These are phyloP conservation scores for Albula glossodonta DNA, from an alignment of 2,113 vertebrate species.

Conservation along the genomic window DNA sequence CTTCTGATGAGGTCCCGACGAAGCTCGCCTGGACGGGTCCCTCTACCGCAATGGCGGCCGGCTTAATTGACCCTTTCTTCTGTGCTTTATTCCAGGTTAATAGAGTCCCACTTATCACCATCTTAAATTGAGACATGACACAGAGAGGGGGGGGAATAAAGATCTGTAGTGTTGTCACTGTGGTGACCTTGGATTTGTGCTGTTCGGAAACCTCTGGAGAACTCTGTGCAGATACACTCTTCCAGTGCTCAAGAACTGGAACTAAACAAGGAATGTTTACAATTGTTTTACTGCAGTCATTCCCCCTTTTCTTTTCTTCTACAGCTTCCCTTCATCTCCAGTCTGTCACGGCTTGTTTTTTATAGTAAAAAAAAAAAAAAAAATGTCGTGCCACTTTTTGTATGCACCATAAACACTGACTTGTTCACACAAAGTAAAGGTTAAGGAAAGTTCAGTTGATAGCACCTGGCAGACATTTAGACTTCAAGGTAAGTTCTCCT, in stretches of 20 bases:
- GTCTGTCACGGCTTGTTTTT: no score
- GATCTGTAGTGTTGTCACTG: constrained; percentile 28
- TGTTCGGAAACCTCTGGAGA: not conserved
- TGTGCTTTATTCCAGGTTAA: constrained; percentile 44
- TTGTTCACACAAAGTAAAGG: not conserved
- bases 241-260: not conserved
- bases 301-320: no score
- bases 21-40: constrained; percentile 43
- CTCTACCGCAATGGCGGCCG: constrained; percentile 23
- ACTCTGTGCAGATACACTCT: not conserved
- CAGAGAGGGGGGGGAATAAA: constrained; percentile 16
- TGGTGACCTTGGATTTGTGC: constrained; percentile 43
- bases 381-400: no score
- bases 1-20: constrained; percentile 59
- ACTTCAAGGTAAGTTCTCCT: not conserved
- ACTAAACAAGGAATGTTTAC: not conserved
- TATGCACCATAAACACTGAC: no score
- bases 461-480: not conserved
- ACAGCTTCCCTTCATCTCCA: no score
- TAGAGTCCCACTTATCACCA: constrained; percentile 45
- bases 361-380: no score
- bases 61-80: constrained; percentile 51
- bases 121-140: constrained; percentile 43
- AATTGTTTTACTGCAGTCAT: no score
- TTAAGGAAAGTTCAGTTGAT: not conserved